A percentile compares a stretch with the other conserved stretches of the same genome.
phyloP scores from a whole-genome alignment of 2,888 invertebrate genomes.

The Cabera pusaria region DNA sequence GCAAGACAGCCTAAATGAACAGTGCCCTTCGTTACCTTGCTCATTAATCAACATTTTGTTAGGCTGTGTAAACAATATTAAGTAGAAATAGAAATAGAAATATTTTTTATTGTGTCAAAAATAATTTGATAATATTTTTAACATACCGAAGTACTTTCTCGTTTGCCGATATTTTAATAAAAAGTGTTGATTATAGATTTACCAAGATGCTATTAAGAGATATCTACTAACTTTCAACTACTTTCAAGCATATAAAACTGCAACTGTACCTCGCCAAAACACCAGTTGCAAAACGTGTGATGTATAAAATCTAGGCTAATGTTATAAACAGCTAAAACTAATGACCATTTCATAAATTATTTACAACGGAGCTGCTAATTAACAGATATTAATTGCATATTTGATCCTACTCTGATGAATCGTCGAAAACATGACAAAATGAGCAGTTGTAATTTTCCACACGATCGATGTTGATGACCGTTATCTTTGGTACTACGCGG shows the following conservation, averaged over 20 bases:
- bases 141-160: too few species aligned
- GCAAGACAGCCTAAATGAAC: too few species aligned
- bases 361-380: conserved; percentile 2
- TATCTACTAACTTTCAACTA: too few species aligned
- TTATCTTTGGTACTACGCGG: conserved; percentile 16
- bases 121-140: too few species aligned
- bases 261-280: not conserved
- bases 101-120: too few species aligned
- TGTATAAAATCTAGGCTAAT: conserved; percentile 17
- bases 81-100: too few species aligned
- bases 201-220: too few species aligned
- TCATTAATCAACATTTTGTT: too few species aligned
- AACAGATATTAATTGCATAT: not conserved
- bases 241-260: not conserved
- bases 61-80: too few species aligned
- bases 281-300: conserved; percentile 10
- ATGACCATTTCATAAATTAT: conserved; percentile 15
- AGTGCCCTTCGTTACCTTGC: too few species aligned
- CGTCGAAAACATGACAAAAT: conserved; percentile 9
- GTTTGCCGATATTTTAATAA: too few species aligned
- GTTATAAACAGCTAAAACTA: conserved; percentile 6
- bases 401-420: conserved; percentile 1
- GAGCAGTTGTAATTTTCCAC: conserved; percentile 16
- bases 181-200: too few species aligned
- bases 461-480: conserved; percentile 15